phyloP scores from a whole-genome alignment of 2,113 vertebrate genomes.

The Petrocephalus zakoni region DNA sequence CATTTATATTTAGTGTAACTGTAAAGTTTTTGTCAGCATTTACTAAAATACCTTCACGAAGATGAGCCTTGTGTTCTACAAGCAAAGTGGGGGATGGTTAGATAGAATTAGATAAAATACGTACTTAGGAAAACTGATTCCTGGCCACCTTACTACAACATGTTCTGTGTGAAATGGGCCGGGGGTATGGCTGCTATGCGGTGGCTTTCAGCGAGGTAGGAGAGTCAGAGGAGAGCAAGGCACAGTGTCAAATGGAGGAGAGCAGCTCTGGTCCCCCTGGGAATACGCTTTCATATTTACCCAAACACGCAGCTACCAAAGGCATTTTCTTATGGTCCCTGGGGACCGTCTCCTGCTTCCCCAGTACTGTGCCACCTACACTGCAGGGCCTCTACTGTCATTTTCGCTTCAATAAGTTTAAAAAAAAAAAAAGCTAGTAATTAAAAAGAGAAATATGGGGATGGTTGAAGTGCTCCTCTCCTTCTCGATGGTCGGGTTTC shows the following conservation, averaged over 20 bases:
- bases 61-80: background rate
- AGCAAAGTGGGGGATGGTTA: background rate
- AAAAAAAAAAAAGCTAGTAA: background rate
- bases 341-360: background rate
- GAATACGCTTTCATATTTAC: background rate
- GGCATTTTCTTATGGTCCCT: background rate
- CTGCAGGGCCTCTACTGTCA: background rate
- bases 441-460: background rate
- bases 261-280: background rate
- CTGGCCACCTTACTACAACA: conserved; percentile 25
- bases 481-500: background rate
- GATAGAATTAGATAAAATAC: background rate
- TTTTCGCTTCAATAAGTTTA: conserved; percentile 9
- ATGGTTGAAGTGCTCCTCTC: background rate
- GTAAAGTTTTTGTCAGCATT: too few species aligned
- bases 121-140: background rate
- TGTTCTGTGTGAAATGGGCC: background rate
- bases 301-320: background rate
- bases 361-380: background rate
- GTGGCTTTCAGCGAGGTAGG: background rate
- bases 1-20: too few species aligned
- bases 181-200: background rate
- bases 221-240: background rate
- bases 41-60: background rate
- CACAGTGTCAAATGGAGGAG: background rate